A percentile compares a stretch with the other conserved stretches of the same genome.
Evolutionary conservation across 1,140 invertebrate genomes (phyloP).

Genomic region (Dendrolimus kikuchii): DNA sequence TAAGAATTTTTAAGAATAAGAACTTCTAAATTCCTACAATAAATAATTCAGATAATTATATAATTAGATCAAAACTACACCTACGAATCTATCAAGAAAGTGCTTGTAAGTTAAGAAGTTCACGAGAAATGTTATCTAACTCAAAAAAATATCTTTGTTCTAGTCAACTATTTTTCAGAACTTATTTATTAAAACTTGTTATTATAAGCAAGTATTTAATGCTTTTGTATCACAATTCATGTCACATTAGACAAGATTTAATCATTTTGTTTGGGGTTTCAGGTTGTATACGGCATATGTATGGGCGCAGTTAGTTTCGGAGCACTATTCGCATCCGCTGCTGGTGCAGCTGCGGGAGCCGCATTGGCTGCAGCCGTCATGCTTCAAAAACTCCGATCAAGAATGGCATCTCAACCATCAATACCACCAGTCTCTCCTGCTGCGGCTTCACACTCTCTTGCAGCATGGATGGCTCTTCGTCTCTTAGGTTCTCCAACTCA

Average conservation of each 20-base stretch:
- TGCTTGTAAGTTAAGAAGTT: too few relatives aligned
- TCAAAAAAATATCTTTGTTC: too few relatives aligned
- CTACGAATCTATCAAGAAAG: too few relatives aligned
- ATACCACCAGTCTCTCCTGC: constrained; percentile 72
- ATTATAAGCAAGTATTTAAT: too few relatives aligned
- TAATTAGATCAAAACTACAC: too few relatives aligned
- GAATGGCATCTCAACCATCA: constrained; percentile 64
- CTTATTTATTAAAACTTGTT: too few relatives aligned
- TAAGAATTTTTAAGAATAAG: too few relatives aligned
- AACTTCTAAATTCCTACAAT: too few relatives aligned
- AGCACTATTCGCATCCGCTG: constrained; percentile 88
- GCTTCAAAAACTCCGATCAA: constrained; percentile 81
- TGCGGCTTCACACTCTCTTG: constrained; percentile 74
- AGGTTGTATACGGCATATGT: constrained; percentile 89
- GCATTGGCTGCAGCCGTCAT: constrained; percentile 84
- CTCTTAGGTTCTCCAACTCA: constrained; percentile 74
- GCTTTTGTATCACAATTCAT: too few relatives aligned
- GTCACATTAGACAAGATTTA: neutral
- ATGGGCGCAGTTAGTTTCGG: constrained; percentile 91
- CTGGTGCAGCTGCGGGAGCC: constrained; percentile 87
- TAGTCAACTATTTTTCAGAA: too few relatives aligned
- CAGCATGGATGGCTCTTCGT: constrained; percentile 82
- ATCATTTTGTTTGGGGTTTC: constrained; percentile 3
- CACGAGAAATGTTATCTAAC: too few relatives aligned
- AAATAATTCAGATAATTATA: too few relatives aligned